Evolutionary conservation across 2,113 vertebrate species (phyloP), one percentile per base, ranked within the genome.

Genomic region (Ciconia stormi): DNA sequence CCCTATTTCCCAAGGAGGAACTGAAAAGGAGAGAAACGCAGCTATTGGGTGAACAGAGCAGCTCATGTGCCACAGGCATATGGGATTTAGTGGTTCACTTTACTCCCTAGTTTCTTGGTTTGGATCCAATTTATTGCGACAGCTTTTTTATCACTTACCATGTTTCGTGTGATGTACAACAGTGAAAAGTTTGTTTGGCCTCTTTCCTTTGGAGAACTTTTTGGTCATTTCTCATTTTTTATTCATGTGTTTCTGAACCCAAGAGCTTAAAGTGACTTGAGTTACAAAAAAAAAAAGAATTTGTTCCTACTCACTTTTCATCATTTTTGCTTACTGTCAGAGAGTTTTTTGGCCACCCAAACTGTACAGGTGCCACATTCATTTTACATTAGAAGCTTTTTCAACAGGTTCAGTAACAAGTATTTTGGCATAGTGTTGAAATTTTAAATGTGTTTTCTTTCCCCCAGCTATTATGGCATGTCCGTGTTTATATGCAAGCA

Each of bases 371-470:
- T 88, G 62, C 44, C 46, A 34, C 81, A 85, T 95, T 90, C 62
- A 94, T 95, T 95, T 97, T 97, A 65, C 62, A 94, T 94, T 90
- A 70, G 58, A 93, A 85, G 62, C 32, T 87, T 91, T 92, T 89
- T 59, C n/a, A 63, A 13, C 36, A 46, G 25, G 36, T 81, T 84
- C 29, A 40, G n/a, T 85, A 77, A 32, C 70, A 90, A 82, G n/a
- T 80, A 62, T 91, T 73, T 82, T 91, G 62, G 36, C 10, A 30
- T 29, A 82, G 25, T 72, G 22, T 56, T 91, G 80, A 89, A 86
- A 87, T 87, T 95, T 88, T 70, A 66, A 83, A 93, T 62, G 53
- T 63, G 7, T 73, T 93, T 92, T 74, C 8, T 82, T 80, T 77
- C 17, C 38, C 6, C 36, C 20, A 66, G 40, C 29, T 94, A 42